Evolutionary conservation across 1,140 invertebrate genomes (phyloP), one percentile per base, ranked within the genome.

Genomic region (Pseudomyrmex cubaensis): DNA sequence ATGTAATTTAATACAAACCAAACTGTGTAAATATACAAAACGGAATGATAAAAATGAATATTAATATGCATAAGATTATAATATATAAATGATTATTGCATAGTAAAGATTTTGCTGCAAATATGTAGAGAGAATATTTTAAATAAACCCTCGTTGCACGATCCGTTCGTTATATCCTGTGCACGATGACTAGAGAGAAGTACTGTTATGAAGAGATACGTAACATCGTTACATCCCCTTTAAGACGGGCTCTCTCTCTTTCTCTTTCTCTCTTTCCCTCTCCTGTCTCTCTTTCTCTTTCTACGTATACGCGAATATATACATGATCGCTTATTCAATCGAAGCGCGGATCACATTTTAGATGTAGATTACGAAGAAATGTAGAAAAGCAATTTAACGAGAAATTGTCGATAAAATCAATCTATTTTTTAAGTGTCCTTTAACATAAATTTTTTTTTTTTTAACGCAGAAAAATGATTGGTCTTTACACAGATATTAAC

Each of bases 221-320:
- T 22, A 75, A 73, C 15, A 75, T 75, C 48, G 78, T 63, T 20
- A 44, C 10, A 75, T 82, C 78, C 70, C 59, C 78, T 82, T 82
- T 82, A 82, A 82, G 57, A 25, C 44, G 25, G 59, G 56, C 48
- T 73, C 69, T 64, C 52, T 35, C 35, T 35, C 35, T 35, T 35
- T 35, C 35, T 35, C 35, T 35, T 35, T 35, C 35, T 35, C 5
- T 35, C 35, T 35, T 35, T 7, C 35, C 35, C 0, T 35, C 35
- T 35, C 5, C 35, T 35, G 5, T 35, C 3, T 35, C 35, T 35
- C 35, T 35, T 7, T 35, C 35, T 35, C 35, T 35, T 7, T 35
- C 35, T 35, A 35, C 35, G 5, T 35, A 35, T 73, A 50, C 56
- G 13, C 78, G 59, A 82, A 74, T 74, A 54, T 20, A 63, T 44